Percentiles rank a stretch among this genome's conserved stretches.
phyloP scores from a whole-genome alignment of 1,140 invertebrate genomes.

The Atta texana region DNA sequence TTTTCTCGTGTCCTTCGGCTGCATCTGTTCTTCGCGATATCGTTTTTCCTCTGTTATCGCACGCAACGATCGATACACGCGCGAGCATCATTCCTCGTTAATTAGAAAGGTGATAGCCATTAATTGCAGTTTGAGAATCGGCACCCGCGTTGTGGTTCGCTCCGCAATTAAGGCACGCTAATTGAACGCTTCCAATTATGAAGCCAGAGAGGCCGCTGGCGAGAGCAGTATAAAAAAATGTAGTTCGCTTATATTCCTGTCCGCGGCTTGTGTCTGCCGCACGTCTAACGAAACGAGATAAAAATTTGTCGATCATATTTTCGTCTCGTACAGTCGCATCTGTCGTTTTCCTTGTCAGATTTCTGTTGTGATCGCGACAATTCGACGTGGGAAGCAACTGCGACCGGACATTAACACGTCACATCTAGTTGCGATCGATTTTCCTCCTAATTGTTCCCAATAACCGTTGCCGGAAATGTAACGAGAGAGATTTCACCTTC shows the following conservation, averaged over 20 bases:
- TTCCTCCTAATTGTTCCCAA: slow-evolving; percentile 46
- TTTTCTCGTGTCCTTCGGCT: slow-evolving; percentile 14
- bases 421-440: slow-evolving; percentile 43
- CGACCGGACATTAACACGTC: slow-evolving; percentile 44
- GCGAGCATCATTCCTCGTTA: slow-evolving; percentile 77
- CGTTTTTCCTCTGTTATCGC: slow-evolving; percentile 65
- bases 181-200: slow-evolving; percentile 82
- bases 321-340: slow-evolving; percentile 8
- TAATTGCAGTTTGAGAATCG: slow-evolving; percentile 81
- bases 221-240: not conserved
- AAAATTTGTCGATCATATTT: slow-evolving; percentile 55
- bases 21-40: slow-evolving; percentile 14
- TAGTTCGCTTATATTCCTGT: slow-evolving; percentile 18
- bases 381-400: not conserved
- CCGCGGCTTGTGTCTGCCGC: slow-evolving; percentile 14
- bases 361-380: slow-evolving; percentile 19
- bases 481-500: slow-evolving; percentile 49
- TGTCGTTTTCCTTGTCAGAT: slow-evolving; percentile 6
- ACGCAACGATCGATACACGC: slow-evolving; percentile 65
- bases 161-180: slow-evolving; percentile 80
- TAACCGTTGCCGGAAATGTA: slow-evolving; percentile 36
- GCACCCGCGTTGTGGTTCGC: slow-evolving; percentile 71
- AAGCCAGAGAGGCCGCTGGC: slow-evolving; percentile 45
- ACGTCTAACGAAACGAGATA: slow-evolving; percentile 42
- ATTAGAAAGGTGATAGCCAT: slow-evolving; percentile 82